phyloP scores from a whole-genome alignment of 2,113 vertebrate genomes.

The Thunnus thynnus region DNA sequence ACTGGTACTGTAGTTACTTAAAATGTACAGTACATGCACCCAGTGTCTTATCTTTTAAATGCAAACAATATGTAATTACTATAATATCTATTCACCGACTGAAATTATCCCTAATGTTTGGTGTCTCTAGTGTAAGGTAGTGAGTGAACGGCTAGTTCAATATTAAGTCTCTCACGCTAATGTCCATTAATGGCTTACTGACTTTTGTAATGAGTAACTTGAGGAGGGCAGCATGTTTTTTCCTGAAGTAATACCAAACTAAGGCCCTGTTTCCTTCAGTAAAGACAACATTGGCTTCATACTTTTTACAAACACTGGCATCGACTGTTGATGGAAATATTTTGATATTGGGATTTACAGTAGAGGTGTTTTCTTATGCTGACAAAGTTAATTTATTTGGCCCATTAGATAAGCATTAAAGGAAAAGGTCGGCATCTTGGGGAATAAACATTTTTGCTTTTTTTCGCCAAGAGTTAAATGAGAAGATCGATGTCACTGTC shows the following conservation, averaged over 20 bases:
- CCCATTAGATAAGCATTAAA: neutral
- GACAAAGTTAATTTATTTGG: neutral
- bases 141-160: slow-evolving; percentile 2
- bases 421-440: neutral
- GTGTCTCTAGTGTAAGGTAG: neutral
- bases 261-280: neutral
- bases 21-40: slow-evolving; percentile 9
- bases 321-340: neutral
- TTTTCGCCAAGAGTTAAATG: too few species aligned
- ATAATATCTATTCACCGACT: neutral
- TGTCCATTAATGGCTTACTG: slow-evolving; percentile 23
- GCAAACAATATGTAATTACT: neutral
- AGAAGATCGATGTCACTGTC: too few species aligned
- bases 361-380: neutral
- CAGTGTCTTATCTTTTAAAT: slow-evolving; percentile 20
- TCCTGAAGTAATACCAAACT: neutral
- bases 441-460: too few species aligned
- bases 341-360: neutral
- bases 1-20: neutral
- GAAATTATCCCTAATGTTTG: neutral
- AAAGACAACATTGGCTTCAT: neutral
- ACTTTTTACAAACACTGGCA: neutral
- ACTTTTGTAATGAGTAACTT: slow-evolving; percentile 25
- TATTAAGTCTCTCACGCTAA: neutral
- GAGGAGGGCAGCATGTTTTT: neutral